These are phyloP conservation scores for Rhodophaea formosa DNA, from an alignment of 2,888 invertebrate genomes.

Conservation along the genomic window DNA sequence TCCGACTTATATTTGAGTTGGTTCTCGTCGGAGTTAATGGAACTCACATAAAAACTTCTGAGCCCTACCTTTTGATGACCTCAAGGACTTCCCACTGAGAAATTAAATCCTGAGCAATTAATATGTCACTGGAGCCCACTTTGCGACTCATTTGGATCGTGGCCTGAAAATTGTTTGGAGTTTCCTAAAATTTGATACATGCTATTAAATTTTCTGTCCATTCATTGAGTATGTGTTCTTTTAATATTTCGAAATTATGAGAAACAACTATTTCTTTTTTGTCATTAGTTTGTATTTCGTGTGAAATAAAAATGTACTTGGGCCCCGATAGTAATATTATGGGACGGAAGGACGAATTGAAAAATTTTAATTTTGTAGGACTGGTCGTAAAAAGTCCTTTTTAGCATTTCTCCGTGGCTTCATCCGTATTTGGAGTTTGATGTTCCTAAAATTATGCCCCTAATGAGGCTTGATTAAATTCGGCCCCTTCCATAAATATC, in stretches of 20 bases:
- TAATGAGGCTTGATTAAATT: constrained; percentile 13
- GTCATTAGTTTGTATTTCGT: not conserved
- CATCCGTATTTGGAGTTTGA: constrained; percentile 12
- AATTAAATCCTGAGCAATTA: constrained; percentile 38
- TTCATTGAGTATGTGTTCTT: no score
- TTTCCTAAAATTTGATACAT: not conserved
- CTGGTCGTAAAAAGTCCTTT: constrained; percentile 10
- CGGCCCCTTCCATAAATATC: constrained; percentile 10
- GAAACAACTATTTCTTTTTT: no score
- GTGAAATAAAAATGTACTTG: not conserved
- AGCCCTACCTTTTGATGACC: constrained; percentile 28
- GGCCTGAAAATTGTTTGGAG: not conserved
- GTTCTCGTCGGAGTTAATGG: constrained; percentile 19
- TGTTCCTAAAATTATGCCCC: constrained; percentile 8
- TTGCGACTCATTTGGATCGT: not conserved
- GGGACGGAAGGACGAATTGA: not conserved
- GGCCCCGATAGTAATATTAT: not conserved
- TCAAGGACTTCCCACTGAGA: constrained; percentile 40
- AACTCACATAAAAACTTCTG: constrained; percentile 36
- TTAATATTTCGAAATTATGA: no score
- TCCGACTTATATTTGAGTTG: constrained; percentile 24
- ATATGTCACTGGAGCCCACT: constrained; percentile 28
- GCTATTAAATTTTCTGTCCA: not conserved
- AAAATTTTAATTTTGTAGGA: not conserved
- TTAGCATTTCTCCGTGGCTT: constrained; percentile 13